These are phyloP conservation scores for Lithobius niger DNA, from an alignment of 1,140 invertebrate genomes.

Conservation along the genomic window DNA sequence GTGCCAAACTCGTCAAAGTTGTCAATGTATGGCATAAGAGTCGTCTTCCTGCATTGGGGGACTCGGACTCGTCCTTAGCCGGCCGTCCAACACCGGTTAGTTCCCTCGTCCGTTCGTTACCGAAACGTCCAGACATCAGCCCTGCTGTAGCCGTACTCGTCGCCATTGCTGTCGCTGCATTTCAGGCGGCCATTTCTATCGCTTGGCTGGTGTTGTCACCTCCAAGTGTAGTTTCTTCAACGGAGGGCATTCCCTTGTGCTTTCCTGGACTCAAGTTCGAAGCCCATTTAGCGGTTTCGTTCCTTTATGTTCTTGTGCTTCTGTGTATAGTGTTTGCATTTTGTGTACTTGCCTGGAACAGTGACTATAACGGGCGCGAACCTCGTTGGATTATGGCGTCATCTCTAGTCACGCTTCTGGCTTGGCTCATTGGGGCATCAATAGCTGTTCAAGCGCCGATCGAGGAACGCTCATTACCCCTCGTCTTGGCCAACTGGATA, in stretches of 20 bases:
- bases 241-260: conserved; percentile 19
- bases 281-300: conserved; percentile 34
- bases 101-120: conserved; percentile 17
- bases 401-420: conserved; percentile 26
- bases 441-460: conserved; percentile 28
- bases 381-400: conserved; percentile 36
- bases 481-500: conserved; percentile 29
- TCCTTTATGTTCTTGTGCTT: conserved; percentile 37
- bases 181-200: conserved; percentile 35
- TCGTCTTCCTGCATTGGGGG: background rate
- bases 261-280: conserved; percentile 30
- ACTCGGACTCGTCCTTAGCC: background rate
- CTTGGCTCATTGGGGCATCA: conserved; percentile 36
- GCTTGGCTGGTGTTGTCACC: conserved; percentile 36
- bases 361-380: conserved; percentile 26
- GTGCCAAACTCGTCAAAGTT: conserved; percentile 36
- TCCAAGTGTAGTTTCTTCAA: conserved; percentile 20
- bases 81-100: conserved; percentile 3
- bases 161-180: conserved; percentile 28
- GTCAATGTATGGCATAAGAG: conserved; percentile 30
- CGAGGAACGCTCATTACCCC: conserved; percentile 27
- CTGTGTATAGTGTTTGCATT: conserved; percentile 32
- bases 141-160: conserved; percentile 34
- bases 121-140: conserved; percentile 2
- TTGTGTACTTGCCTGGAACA: conserved; percentile 32